A percentile compares a stretch with the other conserved stretches of the same genome.
These are phyloP conservation scores for Blera fallax DNA, from an alignment of 2,888 invertebrate genomes.

Conservation along the genomic window DNA sequence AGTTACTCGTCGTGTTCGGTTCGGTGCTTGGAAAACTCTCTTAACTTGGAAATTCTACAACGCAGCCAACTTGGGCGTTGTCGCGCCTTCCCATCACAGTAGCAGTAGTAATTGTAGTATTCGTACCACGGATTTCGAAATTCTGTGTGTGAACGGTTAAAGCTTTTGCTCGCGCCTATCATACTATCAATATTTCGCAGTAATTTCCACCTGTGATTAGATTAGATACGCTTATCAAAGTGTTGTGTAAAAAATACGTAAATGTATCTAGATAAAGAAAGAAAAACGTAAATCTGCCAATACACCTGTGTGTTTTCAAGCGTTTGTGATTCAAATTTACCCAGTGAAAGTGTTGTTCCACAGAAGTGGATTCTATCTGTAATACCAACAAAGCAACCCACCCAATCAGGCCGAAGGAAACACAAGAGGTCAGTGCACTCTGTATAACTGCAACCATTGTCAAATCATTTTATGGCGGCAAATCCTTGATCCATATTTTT, in stretches of 20 bases:
- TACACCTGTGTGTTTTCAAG: conserved; percentile 41
- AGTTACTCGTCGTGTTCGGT: conserved; percentile 67
- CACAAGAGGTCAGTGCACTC: conserved; percentile 62
- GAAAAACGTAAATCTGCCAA: conserved; percentile 8
- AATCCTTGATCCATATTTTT: conserved; percentile 68
- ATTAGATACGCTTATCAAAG: conserved; percentile 55
- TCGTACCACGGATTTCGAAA: conserved; percentile 54
- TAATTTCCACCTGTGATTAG: conserved; percentile 58
- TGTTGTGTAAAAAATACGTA: conserved; percentile 25
- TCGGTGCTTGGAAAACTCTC: conserved; percentile 34
- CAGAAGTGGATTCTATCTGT: not conserved
- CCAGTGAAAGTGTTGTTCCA: conserved; percentile 58
- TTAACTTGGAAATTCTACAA: conserved; percentile 1
- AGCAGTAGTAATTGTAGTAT: not conserved
- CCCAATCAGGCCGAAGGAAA: not conserved
- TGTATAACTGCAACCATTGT: conserved; percentile 19
- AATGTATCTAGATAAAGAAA: conserved; percentile 32
- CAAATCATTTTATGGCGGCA: conserved; percentile 14
- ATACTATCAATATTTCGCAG: conserved; percentile 48
- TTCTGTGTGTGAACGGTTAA: not conserved
- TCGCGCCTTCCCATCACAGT: conserved; percentile 54
- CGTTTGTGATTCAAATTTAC: conserved; percentile 41
- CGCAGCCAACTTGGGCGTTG: conserved; percentile 67
- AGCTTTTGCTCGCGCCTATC: not conserved
- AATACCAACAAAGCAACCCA: not conserved